Percentiles rank a stretch among this genome's conserved stretches.
phyloP scores from a whole-genome alignment of 2,797 vertebrate genomes.

The Pseudopleuronectes americanus region DNA sequence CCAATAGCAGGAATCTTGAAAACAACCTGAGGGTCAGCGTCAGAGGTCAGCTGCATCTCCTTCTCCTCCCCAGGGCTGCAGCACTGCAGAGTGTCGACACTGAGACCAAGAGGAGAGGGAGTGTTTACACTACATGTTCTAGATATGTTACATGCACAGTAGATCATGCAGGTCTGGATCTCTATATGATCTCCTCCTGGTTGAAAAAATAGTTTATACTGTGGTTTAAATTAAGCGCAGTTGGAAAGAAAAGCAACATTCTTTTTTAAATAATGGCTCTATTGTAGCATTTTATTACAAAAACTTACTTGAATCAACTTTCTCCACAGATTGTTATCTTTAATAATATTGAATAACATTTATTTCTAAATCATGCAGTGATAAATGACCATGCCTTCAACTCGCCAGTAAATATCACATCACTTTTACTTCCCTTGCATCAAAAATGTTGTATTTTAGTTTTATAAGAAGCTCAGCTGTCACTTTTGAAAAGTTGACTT shows the following conservation, averaged over 20 bases:
- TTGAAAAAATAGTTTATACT: neutral
- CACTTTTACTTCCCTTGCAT: neutral
- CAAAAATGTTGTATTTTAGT: neutral
- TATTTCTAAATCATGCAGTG: constrained; percentile 4
- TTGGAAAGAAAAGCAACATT: constrained; percentile 8
- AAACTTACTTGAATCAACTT: neutral
- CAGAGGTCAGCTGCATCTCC: constrained; percentile 56
- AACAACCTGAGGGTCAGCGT: constrained; percentile 67
- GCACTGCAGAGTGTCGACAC: constrained; percentile 4
- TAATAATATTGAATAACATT: constrained; percentile 15
- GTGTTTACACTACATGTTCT: constrained; percentile 12
- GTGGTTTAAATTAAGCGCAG: constrained; percentile 2
- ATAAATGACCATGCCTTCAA: neutral
- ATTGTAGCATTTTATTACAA: neutral
- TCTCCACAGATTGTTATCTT: too few relatives aligned
- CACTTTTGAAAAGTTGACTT: constrained; percentile 5
- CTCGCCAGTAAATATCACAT: constrained; percentile 13
- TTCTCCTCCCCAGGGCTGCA: constrained; percentile 42
- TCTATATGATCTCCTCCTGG: constrained; percentile 14
- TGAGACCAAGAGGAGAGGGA: neutral
- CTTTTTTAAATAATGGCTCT: constrained; percentile 4
- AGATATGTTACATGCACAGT: neutral
- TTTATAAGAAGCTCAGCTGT: constrained; percentile 15
- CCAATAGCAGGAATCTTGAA: constrained; percentile 58
- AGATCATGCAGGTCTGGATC: neutral